Evolutionary conservation across 2,888 invertebrate genomes (phyloP).

Genomic region (Sarcophaga caerulescens): DNA sequence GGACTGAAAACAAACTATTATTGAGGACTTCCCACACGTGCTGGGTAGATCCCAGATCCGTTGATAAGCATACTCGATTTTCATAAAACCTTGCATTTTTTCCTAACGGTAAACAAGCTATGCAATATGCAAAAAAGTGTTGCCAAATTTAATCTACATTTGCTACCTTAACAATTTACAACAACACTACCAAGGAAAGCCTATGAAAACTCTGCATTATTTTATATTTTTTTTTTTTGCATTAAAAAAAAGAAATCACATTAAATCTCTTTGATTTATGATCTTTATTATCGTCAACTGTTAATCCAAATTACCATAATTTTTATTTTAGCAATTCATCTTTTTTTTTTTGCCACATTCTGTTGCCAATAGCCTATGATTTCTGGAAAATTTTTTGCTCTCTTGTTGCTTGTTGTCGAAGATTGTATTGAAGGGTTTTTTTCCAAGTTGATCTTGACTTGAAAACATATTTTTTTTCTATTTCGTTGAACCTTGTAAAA

Average conservation of each 20-base stretch:
- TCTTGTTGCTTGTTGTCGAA: constrained; percentile 2
- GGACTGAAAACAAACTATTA: too few species aligned
- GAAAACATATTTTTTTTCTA: constrained; percentile 26
- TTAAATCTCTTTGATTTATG: constrained; percentile 62
- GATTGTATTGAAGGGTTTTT: constrained; percentile 32
- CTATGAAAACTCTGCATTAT: too few species aligned
- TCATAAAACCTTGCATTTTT: too few species aligned
- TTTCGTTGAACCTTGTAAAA: neutral
- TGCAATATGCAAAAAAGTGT: too few species aligned
- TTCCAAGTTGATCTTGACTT: constrained; percentile 7
- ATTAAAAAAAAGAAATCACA: neutral
- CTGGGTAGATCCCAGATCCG: too few species aligned
- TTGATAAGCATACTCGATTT: too few species aligned
- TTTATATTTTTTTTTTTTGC: neutral
- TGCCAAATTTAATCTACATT: too few species aligned
- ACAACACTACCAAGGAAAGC: too few species aligned
- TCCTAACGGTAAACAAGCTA: too few species aligned
- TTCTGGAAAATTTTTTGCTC: too few species aligned
- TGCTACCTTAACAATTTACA: too few species aligned
- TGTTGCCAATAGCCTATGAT: constrained; percentile 27
- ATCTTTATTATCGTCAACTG: constrained; percentile 65
- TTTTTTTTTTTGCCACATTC: constrained; percentile 23
- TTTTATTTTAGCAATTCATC: constrained; percentile 61
- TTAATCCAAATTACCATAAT: constrained; percentile 61
- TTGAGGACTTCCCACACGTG: too few species aligned